Conservation (phyloP, 2,113 vertebrate genomes). For the Caranx ignobilis region DNA sequence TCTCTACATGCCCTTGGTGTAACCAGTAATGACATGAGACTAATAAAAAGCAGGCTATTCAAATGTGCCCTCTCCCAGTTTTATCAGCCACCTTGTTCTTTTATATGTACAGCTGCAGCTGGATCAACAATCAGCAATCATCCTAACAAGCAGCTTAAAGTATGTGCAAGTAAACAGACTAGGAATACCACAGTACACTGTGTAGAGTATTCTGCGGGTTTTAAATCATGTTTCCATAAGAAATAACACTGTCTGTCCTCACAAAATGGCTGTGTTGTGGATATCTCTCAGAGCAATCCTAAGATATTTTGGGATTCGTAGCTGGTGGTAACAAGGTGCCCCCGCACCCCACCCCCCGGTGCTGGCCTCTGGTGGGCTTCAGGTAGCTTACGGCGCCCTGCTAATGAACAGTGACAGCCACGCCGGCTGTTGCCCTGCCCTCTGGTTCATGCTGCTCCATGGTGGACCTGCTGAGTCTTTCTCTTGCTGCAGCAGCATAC, state of each 20-base stretch:
- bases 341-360: background rate
- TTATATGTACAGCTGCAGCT: background rate
- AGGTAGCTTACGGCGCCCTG: conserved; percentile 53
- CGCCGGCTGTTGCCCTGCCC: conserved; percentile 65
- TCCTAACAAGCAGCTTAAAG: background rate
- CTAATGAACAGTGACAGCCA: conserved; percentile 79
- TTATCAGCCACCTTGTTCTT: background rate
- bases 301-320: conserved; percentile 39
- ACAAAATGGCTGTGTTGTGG: conserved; percentile 14
- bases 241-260: background rate
- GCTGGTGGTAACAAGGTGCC: conserved; percentile 34
- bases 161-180: background rate
- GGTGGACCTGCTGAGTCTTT: conserved; percentile 61
- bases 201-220: background rate
- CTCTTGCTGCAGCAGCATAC: conserved; percentile 68
- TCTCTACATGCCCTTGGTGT: background rate
- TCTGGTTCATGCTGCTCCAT: conserved; percentile 60
- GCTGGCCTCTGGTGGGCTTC: conserved; percentile 56
- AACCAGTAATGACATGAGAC: conserved; percentile 3
- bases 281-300: conserved; percentile 13
- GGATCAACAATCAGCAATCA: background rate
- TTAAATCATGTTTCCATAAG: background rate
- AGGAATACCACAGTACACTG: background rate
- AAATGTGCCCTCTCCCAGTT: background rate
- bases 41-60: conserved; percentile 13